Percentiles rank a stretch among this genome's conserved stretches.
phyloP scores from a whole-genome alignment of 2,888 invertebrate species.

The Cremastinae sp. region DNA sequence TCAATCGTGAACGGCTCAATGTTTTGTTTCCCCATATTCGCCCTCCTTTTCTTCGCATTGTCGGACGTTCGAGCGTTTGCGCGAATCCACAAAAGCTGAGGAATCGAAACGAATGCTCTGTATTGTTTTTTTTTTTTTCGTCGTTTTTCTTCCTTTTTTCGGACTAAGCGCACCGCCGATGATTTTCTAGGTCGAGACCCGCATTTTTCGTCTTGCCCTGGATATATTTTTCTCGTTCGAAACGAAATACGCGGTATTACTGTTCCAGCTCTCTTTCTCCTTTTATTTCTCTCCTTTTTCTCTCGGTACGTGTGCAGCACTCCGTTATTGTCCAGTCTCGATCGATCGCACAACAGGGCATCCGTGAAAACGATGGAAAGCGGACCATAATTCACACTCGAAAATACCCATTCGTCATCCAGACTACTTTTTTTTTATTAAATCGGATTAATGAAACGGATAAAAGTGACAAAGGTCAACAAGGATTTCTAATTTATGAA shows the following conservation, averaged over 20 bases:
- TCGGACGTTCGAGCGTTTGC: too few relatives aligned
- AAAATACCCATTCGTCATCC: not conserved
- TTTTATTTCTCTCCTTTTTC: not conserved
- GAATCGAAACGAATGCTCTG: slow-evolving; percentile 49
- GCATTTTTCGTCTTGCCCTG: slow-evolving; percentile 59
- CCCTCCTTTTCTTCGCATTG: too few relatives aligned
- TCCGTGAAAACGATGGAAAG: slow-evolving; percentile 35
- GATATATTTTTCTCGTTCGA: slow-evolving; percentile 50
- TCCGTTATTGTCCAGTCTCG: slow-evolving; percentile 45
- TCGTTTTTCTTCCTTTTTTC: not conserved
- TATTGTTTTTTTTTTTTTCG: slow-evolving; percentile 16
- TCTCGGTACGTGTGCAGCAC: slow-evolving; percentile 17
- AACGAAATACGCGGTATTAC: not conserved
- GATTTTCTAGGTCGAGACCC: slow-evolving; percentile 64
- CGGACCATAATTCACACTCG: slow-evolving; percentile 1
- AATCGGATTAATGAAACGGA: too few relatives aligned
- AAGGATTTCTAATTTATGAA: too few relatives aligned
- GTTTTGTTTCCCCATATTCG: too few relatives aligned
- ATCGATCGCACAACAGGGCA: slow-evolving; percentile 50
- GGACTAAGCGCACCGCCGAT: slow-evolving; percentile 42
- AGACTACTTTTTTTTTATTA: not conserved
- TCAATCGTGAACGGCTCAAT: too few relatives aligned
- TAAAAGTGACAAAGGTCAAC: too few relatives aligned
- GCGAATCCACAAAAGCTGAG: slow-evolving; percentile 37
- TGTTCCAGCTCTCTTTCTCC: too few relatives aligned